Base-by-base conservation (phyloP, 2,888 invertebrate species). In the Smittia aterrima region DNA sequence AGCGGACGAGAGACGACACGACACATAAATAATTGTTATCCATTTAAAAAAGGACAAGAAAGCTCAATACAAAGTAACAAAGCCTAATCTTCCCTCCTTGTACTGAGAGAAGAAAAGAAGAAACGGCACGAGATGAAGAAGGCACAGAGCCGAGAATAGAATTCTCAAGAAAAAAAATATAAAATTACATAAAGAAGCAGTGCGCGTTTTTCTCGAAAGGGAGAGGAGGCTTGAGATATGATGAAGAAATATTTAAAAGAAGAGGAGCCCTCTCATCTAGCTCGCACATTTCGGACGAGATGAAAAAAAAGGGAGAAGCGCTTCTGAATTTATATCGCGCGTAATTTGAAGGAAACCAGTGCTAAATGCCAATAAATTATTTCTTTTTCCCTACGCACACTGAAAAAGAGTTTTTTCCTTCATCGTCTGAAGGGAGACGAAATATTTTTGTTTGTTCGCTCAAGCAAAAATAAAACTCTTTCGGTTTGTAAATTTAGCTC, bases 231-330 rank as follows among this genome's bases (percentile, higher is more conserved):
- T 32, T 9, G 47, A 20, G 58, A 58, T 58, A 58, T 53, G 32
- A 11, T 54, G 54, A 70, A 41, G 70, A 54, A 70, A 70, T 54
- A 70, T 70, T 70, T 54, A 70, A 70, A 70, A 70, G 53, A 53
- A 70, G 70, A 68, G 6, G 2, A 7, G 18, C 58, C 22, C 18
- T 58, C 58, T 58, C 16, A 11, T n/a, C n/a, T 18, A 20, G 18
- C 58, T 58, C n/a, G 64, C n/a, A n/a, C n/a, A n/a, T n/a, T n/a
- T n/a, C n/a, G n/a, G n/a, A n/a, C n/a, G n/a, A n/a, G n/a, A n/a
- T n/a, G n/a, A n/a, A n/a, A n/a, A n/a, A 66, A 66, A 66, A 66
- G 27, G 66, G 20, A 22, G n/a, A 62, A 11, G 62, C n/a, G n/a
- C 62, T 24, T 1, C 22, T 13, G 13, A 62, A 62, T 58, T 58